Evolutionary conservation across 2,113 vertebrate genomes (phyloP).

Genomic region (Trichomycterus rosablanca): DNA sequence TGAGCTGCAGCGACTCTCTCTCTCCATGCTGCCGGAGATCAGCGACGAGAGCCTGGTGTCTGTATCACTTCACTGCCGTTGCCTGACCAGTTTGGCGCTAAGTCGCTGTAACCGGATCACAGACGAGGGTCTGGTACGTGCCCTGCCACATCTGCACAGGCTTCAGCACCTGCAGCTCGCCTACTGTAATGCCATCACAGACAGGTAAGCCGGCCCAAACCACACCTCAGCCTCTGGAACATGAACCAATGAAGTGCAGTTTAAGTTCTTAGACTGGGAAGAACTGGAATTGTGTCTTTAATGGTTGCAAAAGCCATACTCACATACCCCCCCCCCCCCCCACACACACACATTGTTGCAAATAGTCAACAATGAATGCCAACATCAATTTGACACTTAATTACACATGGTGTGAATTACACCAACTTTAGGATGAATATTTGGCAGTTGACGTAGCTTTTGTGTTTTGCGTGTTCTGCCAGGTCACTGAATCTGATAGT

Average conservation of each 20-base stretch:
- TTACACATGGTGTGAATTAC: too few relatives aligned
- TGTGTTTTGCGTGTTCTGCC: slow-evolving; percentile 21
- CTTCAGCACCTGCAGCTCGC: slow-evolving; percentile 76
- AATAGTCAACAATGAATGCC: too few relatives aligned
- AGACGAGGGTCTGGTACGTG: slow-evolving; percentile 65
- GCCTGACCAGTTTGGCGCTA: slow-evolving; percentile 67
- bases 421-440: too few relatives aligned
- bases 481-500: slow-evolving; percentile 68
- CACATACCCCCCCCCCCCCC: too few relatives aligned
- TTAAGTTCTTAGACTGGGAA: too few relatives aligned
- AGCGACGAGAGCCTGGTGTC: slow-evolving; percentile 68
- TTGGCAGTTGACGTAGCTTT: too few relatives aligned
- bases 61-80: slow-evolving; percentile 68
- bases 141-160: slow-evolving; percentile 59
- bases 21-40: slow-evolving; percentile 71
- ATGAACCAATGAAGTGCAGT: too few relatives aligned
- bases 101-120: slow-evolving; percentile 72
- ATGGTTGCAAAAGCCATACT: too few relatives aligned
- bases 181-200: slow-evolving; percentile 70
- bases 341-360: too few relatives aligned
- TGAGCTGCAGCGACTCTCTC: slow-evolving; percentile 68
- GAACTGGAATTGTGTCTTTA: too few relatives aligned
- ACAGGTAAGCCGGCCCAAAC: slow-evolving; percentile 70
- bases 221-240: too few relatives aligned
- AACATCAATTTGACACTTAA: too few relatives aligned